Evolutionary conservation across 2,113 vertebrate species (phyloP), one percentile per base, ranked within the genome.

Genomic region (Sinocyclocheilus maitianheensis): DNA sequence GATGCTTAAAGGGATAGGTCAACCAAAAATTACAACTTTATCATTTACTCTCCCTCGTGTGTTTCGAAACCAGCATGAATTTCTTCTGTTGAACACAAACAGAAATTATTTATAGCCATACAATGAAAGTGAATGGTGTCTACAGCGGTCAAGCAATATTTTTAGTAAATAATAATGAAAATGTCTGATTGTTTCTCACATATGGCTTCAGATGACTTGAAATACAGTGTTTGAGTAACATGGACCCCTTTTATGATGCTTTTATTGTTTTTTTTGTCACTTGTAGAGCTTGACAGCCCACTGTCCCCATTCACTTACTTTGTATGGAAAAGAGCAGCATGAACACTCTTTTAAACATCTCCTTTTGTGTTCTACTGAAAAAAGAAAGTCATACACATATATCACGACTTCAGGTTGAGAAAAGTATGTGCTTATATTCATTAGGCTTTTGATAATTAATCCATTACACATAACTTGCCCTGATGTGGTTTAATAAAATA

Each of bases 401-500:
- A 34, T 16, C 24, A 30, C 1, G 4, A 22, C 69, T 72, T 43
- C 16, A 34, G 14, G 30, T 69, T 69, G 26, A 69, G 65, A 69
- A 69, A 69, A 69, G 37, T 40, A n/a, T 84, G 75, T 40, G 53
- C n/a, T 51, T 20, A 62, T 34, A 77, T 77, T 24, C 72, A 24
- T 48, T 43, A 26, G 43, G 20, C 30, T 69, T 26, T 40, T 81
- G 16, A 46, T 24, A 65, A 24, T 55, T 16, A 81, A 48, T 67
- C 7, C 11, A 62, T n/a, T 40, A 13, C 77, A 24, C 55, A n/a
- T 78, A 79, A 24, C 20, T 16, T 37, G 11, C 58, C 11, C 34
- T 22, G 18, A n/a, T 63, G 77, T 80, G 77, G 9, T 80, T 80
- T 63, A 63, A 80, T 80, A 63, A 63, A 80, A 80, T n/a, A 80